Evolutionary conservation across 30 jellyfish, hydroid and myxozoan species (phyloP), one percentile per base, ranked within the genome.

Genomic region (Catostylus mosaicus): DNA sequence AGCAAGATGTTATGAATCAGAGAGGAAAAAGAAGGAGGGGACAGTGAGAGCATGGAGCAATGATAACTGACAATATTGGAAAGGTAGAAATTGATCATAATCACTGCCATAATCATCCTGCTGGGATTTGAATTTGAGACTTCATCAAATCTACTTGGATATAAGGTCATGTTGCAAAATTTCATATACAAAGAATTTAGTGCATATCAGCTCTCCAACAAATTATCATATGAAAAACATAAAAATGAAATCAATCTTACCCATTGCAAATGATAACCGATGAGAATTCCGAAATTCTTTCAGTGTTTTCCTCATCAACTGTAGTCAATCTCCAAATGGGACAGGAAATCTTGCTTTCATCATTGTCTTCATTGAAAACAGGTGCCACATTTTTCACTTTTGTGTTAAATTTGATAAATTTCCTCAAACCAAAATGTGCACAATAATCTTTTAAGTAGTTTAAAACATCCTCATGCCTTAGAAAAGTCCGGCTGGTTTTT

Each of bases 201-300:
- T n/a, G n/a, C n/a, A n/a, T n/a, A n/a, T n/a, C n/a, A n/a, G n/a
- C n/a, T n/a, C n/a, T n/a, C n/a, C n/a, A n/a, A n/a, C n/a, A n/a
- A n/a, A n/a, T n/a, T n/a, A n/a, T n/a, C n/a, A n/a, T n/a, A n/a
- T n/a, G n/a, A n/a, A n/a, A n/a, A n/a, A n/a, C n/a, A n/a, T n/a
- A n/a, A n/a, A n/a, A n/a, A n/a, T n/a, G n/a, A n/a, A 48, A 54
- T 50, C 10, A 50, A 2, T 11, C 96, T 16, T 78, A 91, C 98
- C 98, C 98, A 80, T 72, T 91, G 80, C 96, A 85, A 34, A 91
- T 84, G 20, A 91, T 83, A 2, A 91, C 98, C 0, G 98, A 68
- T 40, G 82, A 87, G 77, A 48, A 89, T n/a, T n/a, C 60, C 26
- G 33, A 78, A 0, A 80, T 36, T 1, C 45, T 11, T 27, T 73